These are phyloP conservation scores for Pipistrellus kuhlii DNA, from an alignment of 2,797 vertebrate species.

Conservation along the genomic window DNA sequence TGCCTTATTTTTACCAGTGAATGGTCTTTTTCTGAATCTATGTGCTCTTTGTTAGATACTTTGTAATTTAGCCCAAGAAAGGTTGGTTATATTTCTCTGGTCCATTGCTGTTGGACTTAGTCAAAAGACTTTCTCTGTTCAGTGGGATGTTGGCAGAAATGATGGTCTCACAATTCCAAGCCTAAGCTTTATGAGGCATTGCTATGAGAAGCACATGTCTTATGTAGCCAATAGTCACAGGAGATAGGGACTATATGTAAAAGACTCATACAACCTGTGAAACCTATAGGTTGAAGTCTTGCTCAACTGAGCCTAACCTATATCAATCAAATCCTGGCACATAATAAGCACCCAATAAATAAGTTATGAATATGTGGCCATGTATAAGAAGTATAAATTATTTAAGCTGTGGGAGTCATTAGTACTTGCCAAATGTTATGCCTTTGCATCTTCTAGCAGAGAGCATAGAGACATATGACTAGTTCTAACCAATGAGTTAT, in stretches of 20 bases:
- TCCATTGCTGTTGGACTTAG: background rate
- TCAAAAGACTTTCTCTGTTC: background rate
- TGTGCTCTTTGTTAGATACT: background rate
- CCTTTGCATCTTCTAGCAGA: background rate
- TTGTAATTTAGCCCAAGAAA: background rate
- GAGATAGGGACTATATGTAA: background rate
- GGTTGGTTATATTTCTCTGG: background rate
- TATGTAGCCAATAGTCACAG: background rate
- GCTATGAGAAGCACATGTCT: background rate
- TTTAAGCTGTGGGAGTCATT: background rate
- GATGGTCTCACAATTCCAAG: background rate
- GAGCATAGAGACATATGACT: background rate
- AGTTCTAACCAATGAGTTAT: background rate
- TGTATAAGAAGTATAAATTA: background rate
- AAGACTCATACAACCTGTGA: background rate
- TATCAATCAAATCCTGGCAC: background rate
- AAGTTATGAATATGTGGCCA: background rate
- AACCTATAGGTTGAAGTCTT: background rate
- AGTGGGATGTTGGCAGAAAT: background rate
- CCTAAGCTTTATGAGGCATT: background rate
- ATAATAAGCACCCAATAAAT: background rate
- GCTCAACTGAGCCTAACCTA: background rate
- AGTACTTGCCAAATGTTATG: background rate
- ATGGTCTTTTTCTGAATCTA: background rate
- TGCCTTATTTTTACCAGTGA: background rate